Percentiles rank a stretch among this genome's conserved stretches.
Conservation (phyloP, 2,888 invertebrate genomes). For the Caradrina clavipalpis region DNA sequence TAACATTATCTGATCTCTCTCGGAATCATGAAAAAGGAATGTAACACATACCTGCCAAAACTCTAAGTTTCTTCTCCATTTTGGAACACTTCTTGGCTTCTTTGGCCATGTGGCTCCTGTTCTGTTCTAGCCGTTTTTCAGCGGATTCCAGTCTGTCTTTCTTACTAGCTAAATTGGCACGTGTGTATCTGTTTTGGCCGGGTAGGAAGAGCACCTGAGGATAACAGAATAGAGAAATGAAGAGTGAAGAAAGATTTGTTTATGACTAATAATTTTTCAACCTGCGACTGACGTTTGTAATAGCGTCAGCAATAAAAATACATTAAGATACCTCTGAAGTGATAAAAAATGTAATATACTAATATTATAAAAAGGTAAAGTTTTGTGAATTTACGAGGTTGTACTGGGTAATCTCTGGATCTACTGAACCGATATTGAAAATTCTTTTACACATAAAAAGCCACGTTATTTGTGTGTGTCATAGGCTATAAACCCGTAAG, state of each 20-base stretch:
- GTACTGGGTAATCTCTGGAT: too few relatives aligned
- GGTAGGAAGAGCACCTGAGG: conserved; percentile 96
- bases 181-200: conserved; percentile 97
- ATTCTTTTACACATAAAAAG: too few relatives aligned
- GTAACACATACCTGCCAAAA: conserved; percentile 93
- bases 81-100: conserved; percentile 99
- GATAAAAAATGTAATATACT: too few relatives aligned
- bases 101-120: conserved; percentile 98
- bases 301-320: too few relatives aligned
- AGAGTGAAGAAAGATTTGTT: not conserved
- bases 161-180: conserved; percentile 98
- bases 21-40: not conserved
- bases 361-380: too few relatives aligned
- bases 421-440: too few relatives aligned
- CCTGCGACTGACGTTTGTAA: too few relatives aligned
- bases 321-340: too few relatives aligned
- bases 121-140: conserved; percentile 97
- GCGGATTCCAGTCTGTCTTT: conserved; percentile 98
- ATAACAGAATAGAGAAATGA: too few relatives aligned
- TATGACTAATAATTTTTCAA: not conserved
- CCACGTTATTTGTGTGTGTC: too few relatives aligned
- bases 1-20: not conserved
- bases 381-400: too few relatives aligned
- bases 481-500: too few relatives aligned
- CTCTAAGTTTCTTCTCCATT: conserved; percentile 99